phyloP scores from a whole-genome alignment of 2,888 invertebrate genomes.

The Abscondita cerata region DNA sequence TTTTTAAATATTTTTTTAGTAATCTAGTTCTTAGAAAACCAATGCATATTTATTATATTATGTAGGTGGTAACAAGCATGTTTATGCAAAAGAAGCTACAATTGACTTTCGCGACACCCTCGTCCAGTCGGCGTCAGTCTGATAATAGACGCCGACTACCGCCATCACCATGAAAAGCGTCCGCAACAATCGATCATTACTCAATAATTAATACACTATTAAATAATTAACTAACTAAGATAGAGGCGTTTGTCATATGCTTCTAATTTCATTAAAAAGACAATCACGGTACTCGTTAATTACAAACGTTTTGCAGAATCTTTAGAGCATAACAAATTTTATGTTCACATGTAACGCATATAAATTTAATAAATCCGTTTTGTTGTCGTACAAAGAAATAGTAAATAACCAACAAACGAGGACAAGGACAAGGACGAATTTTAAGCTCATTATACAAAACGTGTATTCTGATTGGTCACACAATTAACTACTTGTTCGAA shows the following conservation, averaged over 20 bases:
- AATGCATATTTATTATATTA: neutral
- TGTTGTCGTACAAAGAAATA: neutral
- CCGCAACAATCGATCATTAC: slow-evolving; percentile 27
- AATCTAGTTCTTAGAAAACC: neutral
- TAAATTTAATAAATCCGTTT: too few species aligned
- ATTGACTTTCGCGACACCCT: slow-evolving; percentile 22
- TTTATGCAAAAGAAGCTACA: slow-evolving; percentile 14
- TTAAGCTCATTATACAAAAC: slow-evolving; percentile 11
- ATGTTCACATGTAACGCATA: too few species aligned
- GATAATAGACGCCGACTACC: slow-evolving; percentile 29
- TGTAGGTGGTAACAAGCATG: neutral
- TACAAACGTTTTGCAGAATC: too few species aligned
- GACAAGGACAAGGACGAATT: slow-evolving; percentile 21
- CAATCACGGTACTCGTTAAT: neutral
- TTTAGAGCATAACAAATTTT: too few species aligned
- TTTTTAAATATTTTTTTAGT: neutral
- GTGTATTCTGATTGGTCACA: neutral
- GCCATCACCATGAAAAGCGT: slow-evolving; percentile 19
- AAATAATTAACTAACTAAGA: neutral
- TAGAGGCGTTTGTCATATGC: neutral
- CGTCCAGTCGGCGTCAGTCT: slow-evolving; percentile 31
- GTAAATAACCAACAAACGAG: slow-evolving; percentile 14
- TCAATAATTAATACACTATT: slow-evolving; percentile 13
- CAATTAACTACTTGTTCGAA: too few species aligned
- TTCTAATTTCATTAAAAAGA: neutral